A percentile compares a stretch with the other conserved stretches of the same genome.
These are phyloP conservation scores for Puma concolor DNA, from an alignment of 2,113 vertebrate species.

Conservation along the genomic window DNA sequence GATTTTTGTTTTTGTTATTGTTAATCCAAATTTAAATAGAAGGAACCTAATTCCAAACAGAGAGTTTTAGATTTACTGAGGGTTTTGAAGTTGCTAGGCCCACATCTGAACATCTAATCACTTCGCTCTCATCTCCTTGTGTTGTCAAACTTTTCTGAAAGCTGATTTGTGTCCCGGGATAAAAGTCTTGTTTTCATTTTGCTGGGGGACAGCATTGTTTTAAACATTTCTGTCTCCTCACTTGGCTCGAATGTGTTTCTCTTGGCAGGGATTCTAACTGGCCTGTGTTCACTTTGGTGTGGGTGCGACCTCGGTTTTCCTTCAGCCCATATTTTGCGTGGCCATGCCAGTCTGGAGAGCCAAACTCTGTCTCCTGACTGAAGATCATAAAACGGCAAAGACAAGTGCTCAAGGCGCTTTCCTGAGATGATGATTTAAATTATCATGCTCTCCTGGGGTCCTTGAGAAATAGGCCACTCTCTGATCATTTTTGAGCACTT, in stretches of 20 bases:
- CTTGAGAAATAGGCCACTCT: slow-evolving; percentile 86
- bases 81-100: slow-evolving; percentile 3
- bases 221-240: slow-evolving; percentile 50
- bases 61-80: background rate
- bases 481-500: slow-evolving; percentile 85
- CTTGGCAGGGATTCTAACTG: slow-evolving; percentile 72
- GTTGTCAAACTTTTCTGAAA: slow-evolving; percentile 40
- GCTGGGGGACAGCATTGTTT: slow-evolving; percentile 56
- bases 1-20: background rate
- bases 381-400: slow-evolving; percentile 77
- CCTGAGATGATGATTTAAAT: slow-evolving; percentile 85
- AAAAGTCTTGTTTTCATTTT: slow-evolving; percentile 62
- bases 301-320: slow-evolving; percentile 62
- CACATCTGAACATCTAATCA: background rate
- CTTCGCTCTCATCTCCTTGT: background rate
- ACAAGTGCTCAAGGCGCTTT: slow-evolving; percentile 82
- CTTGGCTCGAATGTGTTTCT: slow-evolving; percentile 67
- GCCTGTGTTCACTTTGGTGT: slow-evolving; percentile 56
- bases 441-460: slow-evolving; percentile 82
- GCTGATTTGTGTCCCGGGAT: slow-evolving; percentile 25
- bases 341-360: slow-evolving; percentile 73
- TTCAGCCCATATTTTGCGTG: slow-evolving; percentile 67
- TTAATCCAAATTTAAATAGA: slow-evolving; percentile 24
- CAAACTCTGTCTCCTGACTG: slow-evolving; percentile 18
- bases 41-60: background rate